phyloP scores from a whole-genome alignment of 2,113 vertebrate species.

The Lagopus muta region DNA sequence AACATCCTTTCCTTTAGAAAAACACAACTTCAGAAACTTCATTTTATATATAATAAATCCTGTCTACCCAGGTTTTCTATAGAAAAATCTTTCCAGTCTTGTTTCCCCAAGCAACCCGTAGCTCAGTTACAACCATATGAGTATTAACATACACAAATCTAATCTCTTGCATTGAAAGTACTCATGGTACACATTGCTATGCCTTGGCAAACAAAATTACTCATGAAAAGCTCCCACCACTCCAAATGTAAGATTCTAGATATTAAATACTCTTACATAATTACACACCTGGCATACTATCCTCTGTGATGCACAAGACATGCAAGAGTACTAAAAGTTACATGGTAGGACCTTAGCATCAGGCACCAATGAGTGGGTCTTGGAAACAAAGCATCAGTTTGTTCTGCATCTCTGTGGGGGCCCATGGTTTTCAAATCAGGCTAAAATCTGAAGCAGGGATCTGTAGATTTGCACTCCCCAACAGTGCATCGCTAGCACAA shows the following conservation, averaged over 20 bases:
- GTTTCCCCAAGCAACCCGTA: not conserved
- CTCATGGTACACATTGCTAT: not conserved
- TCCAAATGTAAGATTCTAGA: not conserved
- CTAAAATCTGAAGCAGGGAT: not conserved
- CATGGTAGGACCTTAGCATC: rapidly evolving
- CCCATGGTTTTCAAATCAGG: not conserved
- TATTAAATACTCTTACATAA: not conserved
- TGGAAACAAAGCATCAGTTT: not conserved
- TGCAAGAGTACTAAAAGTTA: not conserved
- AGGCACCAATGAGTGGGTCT: rapidly evolving
- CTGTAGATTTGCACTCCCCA: not conserved
- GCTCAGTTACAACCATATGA: not conserved
- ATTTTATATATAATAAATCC: not conserved
- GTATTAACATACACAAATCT: not conserved
- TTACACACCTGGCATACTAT: not conserved
- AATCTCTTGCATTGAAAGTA: not conserved
- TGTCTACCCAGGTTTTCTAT: not conserved
- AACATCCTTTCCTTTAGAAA: not conserved
- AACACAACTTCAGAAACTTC: not conserved
- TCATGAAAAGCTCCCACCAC: not conserved
- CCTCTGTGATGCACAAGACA: not conserved
- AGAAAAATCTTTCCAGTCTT: not conserved
- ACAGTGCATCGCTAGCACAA: not conserved
- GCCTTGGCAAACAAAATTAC: not conserved
- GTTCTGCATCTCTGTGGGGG: not conserved